phyloP scores from a whole-genome alignment of 1,140 invertebrate genomes.

The Probaryconus sp. region DNA sequence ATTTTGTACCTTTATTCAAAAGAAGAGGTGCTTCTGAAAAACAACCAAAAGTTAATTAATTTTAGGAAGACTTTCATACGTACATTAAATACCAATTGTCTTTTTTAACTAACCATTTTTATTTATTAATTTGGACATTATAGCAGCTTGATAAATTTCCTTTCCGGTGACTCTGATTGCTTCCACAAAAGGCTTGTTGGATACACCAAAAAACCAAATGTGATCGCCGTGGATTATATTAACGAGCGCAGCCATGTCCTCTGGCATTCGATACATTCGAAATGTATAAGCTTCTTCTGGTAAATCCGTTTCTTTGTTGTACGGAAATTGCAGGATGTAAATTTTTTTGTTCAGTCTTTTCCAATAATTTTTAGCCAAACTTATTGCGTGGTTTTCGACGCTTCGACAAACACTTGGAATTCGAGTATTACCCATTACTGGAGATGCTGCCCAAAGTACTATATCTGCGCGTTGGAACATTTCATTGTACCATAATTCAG shows the following conservation, averaged over 20 bases:
- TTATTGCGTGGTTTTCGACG: slow-evolving; percentile 69
- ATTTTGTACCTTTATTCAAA: slow-evolving; percentile 1
- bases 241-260: slow-evolving; percentile 69
- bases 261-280: slow-evolving; percentile 67
- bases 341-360: slow-evolving; percentile 66
- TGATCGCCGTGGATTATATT: slow-evolving; percentile 68
- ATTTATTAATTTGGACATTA: no score
- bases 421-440: slow-evolving; percentile 54
- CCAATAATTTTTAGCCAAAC: slow-evolving; percentile 69
- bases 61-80: no score
- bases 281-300: slow-evolving; percentile 71
- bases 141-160: slow-evolving; percentile 54
- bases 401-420: slow-evolving; percentile 62
- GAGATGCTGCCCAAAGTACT: slow-evolving; percentile 71
- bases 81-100: no score
- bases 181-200: slow-evolving; percentile 65
- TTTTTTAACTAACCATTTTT: no score
- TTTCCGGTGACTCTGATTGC: slow-evolving; percentile 65
- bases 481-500: slow-evolving; percentile 70
- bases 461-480: slow-evolving; percentile 69
- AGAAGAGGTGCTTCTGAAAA: slow-evolving; percentile 31
- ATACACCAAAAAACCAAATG: slow-evolving; percentile 58
- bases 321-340: slow-evolving; percentile 71
- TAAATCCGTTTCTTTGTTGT: slow-evolving; percentile 69
- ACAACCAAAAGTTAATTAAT: neutral